Evolutionary conservation across 2,113 vertebrate genomes (phyloP).

Genomic region (Suricata suricatta): DNA sequence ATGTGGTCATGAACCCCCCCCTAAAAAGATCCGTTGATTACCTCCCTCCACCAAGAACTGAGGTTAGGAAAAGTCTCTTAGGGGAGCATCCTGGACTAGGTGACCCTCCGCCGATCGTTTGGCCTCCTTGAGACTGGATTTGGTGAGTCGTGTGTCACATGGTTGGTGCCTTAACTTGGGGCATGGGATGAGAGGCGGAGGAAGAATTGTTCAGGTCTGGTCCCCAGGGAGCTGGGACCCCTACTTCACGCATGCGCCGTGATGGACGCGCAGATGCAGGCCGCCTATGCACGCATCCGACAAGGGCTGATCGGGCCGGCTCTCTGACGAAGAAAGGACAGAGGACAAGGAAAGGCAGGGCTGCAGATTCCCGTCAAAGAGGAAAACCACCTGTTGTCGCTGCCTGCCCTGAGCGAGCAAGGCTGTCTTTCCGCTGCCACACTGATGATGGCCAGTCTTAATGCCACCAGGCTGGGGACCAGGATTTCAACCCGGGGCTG

Average conservation of each 20-base stretch:
- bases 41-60: background rate
- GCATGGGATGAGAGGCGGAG: background rate
- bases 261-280: accelerated
- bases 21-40: background rate
- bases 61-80: background rate
- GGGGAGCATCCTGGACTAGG: too few species aligned
- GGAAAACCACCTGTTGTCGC: background rate
- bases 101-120: background rate
- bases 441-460: background rate
- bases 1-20: background rate
- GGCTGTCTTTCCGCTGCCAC: background rate
- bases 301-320: background rate
- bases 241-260: accelerated
- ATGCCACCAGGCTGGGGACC: too few species aligned
- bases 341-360: background rate
- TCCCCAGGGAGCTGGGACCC: background rate
- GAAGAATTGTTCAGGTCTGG: background rate
- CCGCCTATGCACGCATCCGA: background rate
- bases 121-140: background rate
- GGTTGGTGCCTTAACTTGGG: accelerated
- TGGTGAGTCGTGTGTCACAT: background rate
- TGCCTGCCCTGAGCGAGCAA: background rate
- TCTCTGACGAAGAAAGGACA: background rate
- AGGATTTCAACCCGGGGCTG: background rate
- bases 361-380: background rate